These are phyloP conservation scores for crab-eating macaque (Macaca fascicularis) DNA, from an alignment of 2,113 vertebrate genomes.

Conservation along the genomic window T2T-MFA8v1.1 NC_088375.1:82656001-82656500, in stretches of 20 bases:
- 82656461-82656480: not conserved
- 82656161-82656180: not conserved
- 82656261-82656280: not conserved
- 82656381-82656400: no score
- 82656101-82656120: not conserved
- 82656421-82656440: not conserved
- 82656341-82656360: fast-evolving
- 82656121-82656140: not conserved
- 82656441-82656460: not conserved
- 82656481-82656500: not conserved
- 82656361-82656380: not conserved
- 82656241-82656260: not conserved
- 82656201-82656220: not conserved
- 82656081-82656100: not conserved
- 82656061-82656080: not conserved
- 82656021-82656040: not conserved
- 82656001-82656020: not conserved
- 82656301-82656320: not conserved
- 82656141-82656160: not conserved
- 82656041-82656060: not conserved
- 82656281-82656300: not conserved
- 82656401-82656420: not conserved
- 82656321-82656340: not conserved
- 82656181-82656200: not conserved
- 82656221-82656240: fast-evolving